Percentiles rank a stretch among this genome's conserved stretches.
Conservation (phyloP, 2,888 invertebrate genomes). For the Anodontia alba region DNA sequence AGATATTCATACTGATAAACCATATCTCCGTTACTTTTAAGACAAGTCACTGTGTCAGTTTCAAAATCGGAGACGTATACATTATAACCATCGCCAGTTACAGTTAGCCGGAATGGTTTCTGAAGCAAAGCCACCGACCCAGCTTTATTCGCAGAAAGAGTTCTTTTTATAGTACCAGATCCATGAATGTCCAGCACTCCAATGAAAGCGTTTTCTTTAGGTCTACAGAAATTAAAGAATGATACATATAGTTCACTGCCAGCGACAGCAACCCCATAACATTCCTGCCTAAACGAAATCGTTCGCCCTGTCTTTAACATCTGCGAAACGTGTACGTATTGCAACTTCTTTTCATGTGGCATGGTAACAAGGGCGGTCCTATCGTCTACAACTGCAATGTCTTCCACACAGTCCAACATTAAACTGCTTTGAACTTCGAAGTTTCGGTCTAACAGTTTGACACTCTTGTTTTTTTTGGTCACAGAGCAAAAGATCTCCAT, state of each 20-base stretch:
- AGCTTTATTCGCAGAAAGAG: not conserved
- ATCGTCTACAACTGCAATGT: not conserved
- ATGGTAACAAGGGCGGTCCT: not conserved
- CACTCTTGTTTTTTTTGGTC: not conserved
- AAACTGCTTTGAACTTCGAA: not conserved
- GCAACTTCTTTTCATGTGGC: not conserved
- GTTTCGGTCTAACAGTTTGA: not conserved
- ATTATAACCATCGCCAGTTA: not conserved
- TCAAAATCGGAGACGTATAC: not conserved
- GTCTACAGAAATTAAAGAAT: not conserved
- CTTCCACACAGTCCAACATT: not conserved
- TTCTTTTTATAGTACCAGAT: not conserved
- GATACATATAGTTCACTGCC: not conserved
- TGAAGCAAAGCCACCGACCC: not conserved
- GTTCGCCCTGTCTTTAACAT: too few relatives aligned
- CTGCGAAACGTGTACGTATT: not conserved
- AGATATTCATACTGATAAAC: not conserved
- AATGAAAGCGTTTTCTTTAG: not conserved
- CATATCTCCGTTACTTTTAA: not conserved
- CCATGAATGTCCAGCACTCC: not conserved
- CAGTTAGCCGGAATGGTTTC: not conserved
- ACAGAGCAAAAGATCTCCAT: not conserved
- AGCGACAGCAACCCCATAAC: not conserved
- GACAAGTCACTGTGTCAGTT: not conserved
- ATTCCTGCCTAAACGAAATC: not conserved